A percentile compares a stretch with the other conserved stretches of the same genome.
Evolutionary conservation across 2,888 invertebrate genomes (phyloP).

Genomic region (Mythimna albipuncta): DNA sequence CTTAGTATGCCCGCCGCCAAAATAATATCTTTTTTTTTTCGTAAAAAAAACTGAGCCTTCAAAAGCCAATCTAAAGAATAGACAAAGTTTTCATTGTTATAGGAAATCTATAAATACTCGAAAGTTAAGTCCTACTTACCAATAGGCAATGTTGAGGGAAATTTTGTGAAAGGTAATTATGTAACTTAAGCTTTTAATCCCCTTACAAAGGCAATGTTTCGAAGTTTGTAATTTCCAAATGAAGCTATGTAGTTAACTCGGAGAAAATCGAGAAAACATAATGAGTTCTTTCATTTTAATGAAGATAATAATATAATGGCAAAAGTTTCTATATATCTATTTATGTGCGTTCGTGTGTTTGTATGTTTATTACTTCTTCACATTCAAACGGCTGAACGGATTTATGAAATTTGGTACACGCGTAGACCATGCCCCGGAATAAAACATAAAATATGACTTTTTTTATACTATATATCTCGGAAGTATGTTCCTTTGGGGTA

Average conservation of each 20-base stretch:
- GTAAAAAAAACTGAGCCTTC: neutral
- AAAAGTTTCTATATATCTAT: no score
- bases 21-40: no score
- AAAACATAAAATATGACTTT: no score
- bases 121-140: slow-evolving; percentile 32
- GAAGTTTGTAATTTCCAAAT: slow-evolving; percentile 71
- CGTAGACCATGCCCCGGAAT: no score
- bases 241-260: slow-evolving; percentile 62
- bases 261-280: slow-evolving; percentile 37
- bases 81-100: neutral
- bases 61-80: neutral
- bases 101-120: slow-evolving; percentile 26
- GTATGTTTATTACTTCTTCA: no score
- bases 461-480: no score
- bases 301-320: neutral
- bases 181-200: slow-evolving; percentile 73
- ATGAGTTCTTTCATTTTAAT: slow-evolving; percentile 26
- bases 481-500: no score
- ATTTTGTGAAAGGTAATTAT: slow-evolving; percentile 72
- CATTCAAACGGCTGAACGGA: no score
- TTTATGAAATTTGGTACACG: no score
- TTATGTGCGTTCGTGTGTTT: no score
- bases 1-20: no score
- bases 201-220: slow-evolving; percentile 70
- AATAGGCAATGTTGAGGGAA: slow-evolving; percentile 63